Evolutionary conservation across 2,888 invertebrate genomes (phyloP), one percentile per base, ranked within the genome.

Genomic region (Acronicta psi): DNA sequence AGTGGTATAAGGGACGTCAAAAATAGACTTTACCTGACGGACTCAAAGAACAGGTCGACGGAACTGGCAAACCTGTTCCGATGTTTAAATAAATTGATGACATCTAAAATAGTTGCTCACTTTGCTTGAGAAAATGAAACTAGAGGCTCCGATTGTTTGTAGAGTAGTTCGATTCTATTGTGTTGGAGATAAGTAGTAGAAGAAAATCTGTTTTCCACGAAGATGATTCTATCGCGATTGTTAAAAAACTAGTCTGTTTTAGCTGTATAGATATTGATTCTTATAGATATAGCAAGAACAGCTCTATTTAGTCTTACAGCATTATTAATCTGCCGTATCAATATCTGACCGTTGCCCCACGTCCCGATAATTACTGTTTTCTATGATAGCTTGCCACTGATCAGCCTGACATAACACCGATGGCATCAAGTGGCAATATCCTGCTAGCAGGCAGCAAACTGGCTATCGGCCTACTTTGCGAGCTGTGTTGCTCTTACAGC

Each of bases 381-480:
- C 50, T 17, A 29, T 38, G 25, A 44, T 41, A 34, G 17, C 38
- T 14, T 52, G 25, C 41, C 44, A 62, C 47, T 31, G 37, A 43
- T 54, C 44, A 42, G 53, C n/a, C 31, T 58, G 58, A 59, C 31
- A 51, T 49, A 57, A 59, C 44, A 51, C 34, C 54, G 54, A 67
- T 41, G 53, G 34, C 40, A 59, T 58, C 53, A 63, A 59, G 41
- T 59, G 34, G 42, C 60, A 61, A 67, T 76, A 76, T 72, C 69
- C 75, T 74, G 64, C 51, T 73, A 49, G 59, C 50, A 45, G 63
- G 59, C 41, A 45, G 56, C 44, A 61, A 61, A 70, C 73, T 60
- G 49, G 47, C 52, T 29, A 56, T 64, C 68, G 73, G 50, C 65
- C 75, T 69, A 76, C 60, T 67, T 55, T 17, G 23, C 44, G 16